Evolutionary conservation across 2,888 invertebrate species (phyloP), one percentile per base, ranked within the genome.

Genomic region (Sisyra terminalis): DNA sequence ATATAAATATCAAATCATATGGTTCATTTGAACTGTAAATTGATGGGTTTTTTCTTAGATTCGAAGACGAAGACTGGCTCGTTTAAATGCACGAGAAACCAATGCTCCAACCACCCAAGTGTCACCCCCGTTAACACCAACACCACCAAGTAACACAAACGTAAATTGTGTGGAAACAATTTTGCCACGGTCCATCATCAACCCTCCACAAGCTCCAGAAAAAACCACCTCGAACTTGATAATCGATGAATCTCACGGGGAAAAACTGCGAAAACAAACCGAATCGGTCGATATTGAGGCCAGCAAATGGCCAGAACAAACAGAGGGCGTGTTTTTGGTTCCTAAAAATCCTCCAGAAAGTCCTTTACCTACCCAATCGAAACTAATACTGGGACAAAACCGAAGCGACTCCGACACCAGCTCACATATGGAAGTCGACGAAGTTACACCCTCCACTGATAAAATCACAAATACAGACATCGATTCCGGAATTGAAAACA

Each of bases 401-500:
- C 29, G 62, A 46, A 64, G 65, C 48, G 65, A 66, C 50, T 65
- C 65, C 1, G 63, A 58, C 51, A 64, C 58, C 29, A 62, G 63
- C 45, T 64, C 63, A 9, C 68, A 69, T 29, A 74, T 75, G 67
- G 75, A 77, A 52, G 67, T 73, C 15, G 71, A 73, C 50, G 72
- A 72, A 45, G 64, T 55, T 16, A 63, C 59, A 49, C 64, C 56
- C 7, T 56, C 55, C 45, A 57, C 52, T 6, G 62, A 62, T 57
- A 55, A 69, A 60, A 64, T 59, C 47, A 63, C 60, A 38, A 68
- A 64, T 49, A 67, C 67, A 17, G 78, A 78, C 57, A 73, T 75
- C 29, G 79, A 79, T 58, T 78, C 78, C 6, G 78, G 78, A 14
- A 76, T 79, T 53, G 82, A 82, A 58, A 78, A 75, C 51, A 82